phyloP scores from a whole-genome alignment of 2,888 invertebrate species.

The Tenthredo notha region DNA sequence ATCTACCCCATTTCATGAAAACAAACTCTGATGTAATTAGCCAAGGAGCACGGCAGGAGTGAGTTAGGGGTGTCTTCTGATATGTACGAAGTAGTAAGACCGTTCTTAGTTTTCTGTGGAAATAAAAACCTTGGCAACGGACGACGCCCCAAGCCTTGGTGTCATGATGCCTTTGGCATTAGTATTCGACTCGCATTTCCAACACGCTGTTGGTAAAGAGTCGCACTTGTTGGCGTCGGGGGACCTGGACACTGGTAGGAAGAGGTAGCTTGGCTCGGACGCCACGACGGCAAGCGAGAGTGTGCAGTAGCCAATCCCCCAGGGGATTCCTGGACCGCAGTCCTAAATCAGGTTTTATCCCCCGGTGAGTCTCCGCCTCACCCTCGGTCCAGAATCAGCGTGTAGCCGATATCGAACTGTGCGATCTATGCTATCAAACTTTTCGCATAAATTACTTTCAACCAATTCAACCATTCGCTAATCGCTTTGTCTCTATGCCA shows the following conservation, averaged over 20 bases:
- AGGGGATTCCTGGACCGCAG: constrained; percentile 76
- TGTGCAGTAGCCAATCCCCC: constrained; percentile 70
- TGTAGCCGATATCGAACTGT: constrained; percentile 45
- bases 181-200: constrained; percentile 72
- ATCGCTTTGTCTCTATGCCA: constrained; percentile 11
- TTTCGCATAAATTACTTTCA: constrained; percentile 48
- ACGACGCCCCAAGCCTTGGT: constrained; percentile 30
- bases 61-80: neutral
- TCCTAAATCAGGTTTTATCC: constrained; percentile 77
- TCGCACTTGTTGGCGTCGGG: constrained; percentile 75
- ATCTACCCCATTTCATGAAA: neutral
- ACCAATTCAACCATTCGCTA: constrained; percentile 29
- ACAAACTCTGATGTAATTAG: neutral
- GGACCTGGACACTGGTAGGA: constrained; percentile 73
- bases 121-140: neutral
- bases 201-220: constrained; percentile 76
- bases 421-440: constrained; percentile 44
- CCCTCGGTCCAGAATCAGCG: constrained; percentile 55
- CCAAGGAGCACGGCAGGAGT: neutral
- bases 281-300: constrained; percentile 47
- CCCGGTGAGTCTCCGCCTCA: constrained; percentile 68
- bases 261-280: constrained; percentile 59
- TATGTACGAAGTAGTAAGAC: neutral
- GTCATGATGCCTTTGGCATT: constrained; percentile 58
- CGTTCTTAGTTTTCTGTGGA: neutral